Evolutionary conservation across 2,888 invertebrate species (phyloP), one percentile per base, ranked within the genome.

Genomic region (Caenorhabditis virilis): DNA sequence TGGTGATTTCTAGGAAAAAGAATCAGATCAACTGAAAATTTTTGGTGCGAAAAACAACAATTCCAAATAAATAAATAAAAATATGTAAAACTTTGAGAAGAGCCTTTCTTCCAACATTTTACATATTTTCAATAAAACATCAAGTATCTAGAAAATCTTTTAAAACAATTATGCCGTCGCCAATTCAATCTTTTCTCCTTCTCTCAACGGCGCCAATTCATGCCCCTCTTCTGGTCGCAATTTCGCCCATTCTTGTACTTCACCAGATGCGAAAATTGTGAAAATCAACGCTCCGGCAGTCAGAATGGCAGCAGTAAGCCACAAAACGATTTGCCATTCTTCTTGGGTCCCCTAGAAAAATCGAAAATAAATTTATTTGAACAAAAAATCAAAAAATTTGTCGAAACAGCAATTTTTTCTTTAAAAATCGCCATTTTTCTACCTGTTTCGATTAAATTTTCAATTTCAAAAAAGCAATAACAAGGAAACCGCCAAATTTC

Each of bases 201-300:
- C 49, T 48, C 57, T 41, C 18, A 66, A 39, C 30, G 66, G 69
- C 22, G 69, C 69, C 54, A 69, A 36, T 36, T 67, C 69, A 35
- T 72, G 69, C 7, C 56, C 66, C 26, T 54, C 58, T 30, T 63
- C 64, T n/a, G 50, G 45, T 1, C 55, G 39, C 18, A 55, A 39
- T 53, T 69, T 74, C 13, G 74, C 74, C 74, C 74, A 74, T 39
- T 62, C 60, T 53, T 74, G 71, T 9, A 71, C 71, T 20, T 69
- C 67, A 45, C 72, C 72, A 25, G 61, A 62, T 30, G 69, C 69
- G 41, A 72, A 58, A 9, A 72, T 26, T 1, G 64, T 55, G 76
- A 84, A 86, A 58, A 85, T 69, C 1, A 84, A 58, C 4, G 85
- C 84, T 16, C 86, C 86, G 43, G 78, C 62, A 15, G 83, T 56